A percentile compares a stretch with the other conserved stretches of the same genome.
phyloP scores from a whole-genome alignment of 2,113 vertebrate genomes.

The Hydrochoerus hydrochaeris region DNA sequence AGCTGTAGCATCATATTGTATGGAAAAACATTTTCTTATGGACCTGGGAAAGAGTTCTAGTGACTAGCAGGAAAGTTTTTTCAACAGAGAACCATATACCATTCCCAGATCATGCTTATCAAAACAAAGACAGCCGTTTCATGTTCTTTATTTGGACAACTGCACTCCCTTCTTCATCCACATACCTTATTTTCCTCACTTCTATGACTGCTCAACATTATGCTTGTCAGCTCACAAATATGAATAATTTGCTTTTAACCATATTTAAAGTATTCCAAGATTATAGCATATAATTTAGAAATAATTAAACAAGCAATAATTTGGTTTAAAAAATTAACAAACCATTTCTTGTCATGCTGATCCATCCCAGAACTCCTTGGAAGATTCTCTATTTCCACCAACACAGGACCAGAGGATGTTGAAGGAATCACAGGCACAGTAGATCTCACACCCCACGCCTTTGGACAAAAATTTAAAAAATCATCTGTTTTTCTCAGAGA shows the following conservation, averaged over 20 bases:
- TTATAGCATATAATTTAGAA: slow-evolving; percentile 60
- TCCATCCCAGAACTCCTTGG: slow-evolving; percentile 89
- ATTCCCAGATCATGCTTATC: not conserved
- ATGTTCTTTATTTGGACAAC: not conserved
- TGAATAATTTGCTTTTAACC: slow-evolving; percentile 75
- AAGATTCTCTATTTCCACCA: slow-evolving; percentile 93
- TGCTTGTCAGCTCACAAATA: slow-evolving; percentile 68
- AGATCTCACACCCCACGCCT: slow-evolving; percentile 85
- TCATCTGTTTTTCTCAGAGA: slow-evolving; percentile 15
- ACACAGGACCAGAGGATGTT: slow-evolving; percentile 85
- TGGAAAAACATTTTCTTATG: not conserved
- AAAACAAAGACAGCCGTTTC: not conserved
- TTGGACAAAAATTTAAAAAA: slow-evolving; percentile 82
- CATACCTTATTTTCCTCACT: not conserved
- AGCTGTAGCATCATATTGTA: not conserved
- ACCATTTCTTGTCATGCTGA: slow-evolving; percentile 93
- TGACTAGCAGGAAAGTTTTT: not conserved
- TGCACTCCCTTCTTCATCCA: not conserved
- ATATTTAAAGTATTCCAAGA: slow-evolving; percentile 51
- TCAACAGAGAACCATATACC: not conserved
- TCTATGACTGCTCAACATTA: not conserved
- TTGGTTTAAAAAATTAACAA: slow-evolving; percentile 76
- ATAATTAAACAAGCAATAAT: slow-evolving; percentile 65
- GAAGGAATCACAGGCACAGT: slow-evolving; percentile 77
- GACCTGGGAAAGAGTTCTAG: not conserved